phyloP scores from a whole-genome alignment of 92 coral and sea anemone genomes.

The Zoanthus gigantus region DNA sequence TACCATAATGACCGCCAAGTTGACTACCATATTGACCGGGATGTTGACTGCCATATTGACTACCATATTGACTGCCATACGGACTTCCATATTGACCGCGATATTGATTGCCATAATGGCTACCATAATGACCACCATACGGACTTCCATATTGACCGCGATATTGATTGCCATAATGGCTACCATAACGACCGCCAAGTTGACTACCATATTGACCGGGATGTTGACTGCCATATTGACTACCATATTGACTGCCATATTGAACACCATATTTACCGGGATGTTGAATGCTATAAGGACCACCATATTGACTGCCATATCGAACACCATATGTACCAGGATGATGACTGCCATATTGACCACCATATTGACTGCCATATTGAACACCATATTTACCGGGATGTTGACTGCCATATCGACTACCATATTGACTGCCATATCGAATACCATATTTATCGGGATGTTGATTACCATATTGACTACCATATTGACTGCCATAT shows the following conservation, averaged over 20 bases:
- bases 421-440: too few species aligned
- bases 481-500: too few species aligned
- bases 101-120: neutral
- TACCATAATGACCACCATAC: neutral
- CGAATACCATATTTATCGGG: too few species aligned
- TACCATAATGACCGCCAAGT: neutral
- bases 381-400: too few species aligned
- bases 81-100: neutral
- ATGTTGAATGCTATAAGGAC: too few species aligned
- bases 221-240: neutral
- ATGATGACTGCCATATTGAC: neutral
- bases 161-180: neutral
- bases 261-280: neutral
- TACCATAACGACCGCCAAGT: neutral
- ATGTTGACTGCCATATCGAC: too few species aligned
- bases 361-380: too few species aligned
- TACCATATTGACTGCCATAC: neutral
- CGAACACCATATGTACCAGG: neutral
- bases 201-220: neutral
- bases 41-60: neutral
- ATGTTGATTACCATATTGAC: too few species aligned
- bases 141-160: neutral
- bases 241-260: neutral
- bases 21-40: neutral
- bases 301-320: neutral